A percentile compares a stretch with the other conserved stretches of the same genome.
Evolutionary conservation across 2,113 vertebrate genomes (phyloP).

Genomic region (Melanerpes formicivorus): DNA sequence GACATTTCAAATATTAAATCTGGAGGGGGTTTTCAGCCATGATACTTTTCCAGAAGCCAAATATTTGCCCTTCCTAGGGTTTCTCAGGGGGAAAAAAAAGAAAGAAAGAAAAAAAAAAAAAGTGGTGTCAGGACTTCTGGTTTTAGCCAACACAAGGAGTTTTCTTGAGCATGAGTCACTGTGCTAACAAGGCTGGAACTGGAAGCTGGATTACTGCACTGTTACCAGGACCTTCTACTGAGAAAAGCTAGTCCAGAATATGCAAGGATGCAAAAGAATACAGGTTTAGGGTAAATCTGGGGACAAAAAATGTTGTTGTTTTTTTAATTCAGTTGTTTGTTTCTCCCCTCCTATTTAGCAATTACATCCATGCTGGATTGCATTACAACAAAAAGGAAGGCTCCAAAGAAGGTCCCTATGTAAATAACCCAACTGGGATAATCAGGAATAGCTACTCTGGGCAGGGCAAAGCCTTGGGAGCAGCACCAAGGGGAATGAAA

Average conservation of each 20-base stretch:
- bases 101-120: no score
- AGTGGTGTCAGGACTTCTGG: not conserved
- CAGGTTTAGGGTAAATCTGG: not conserved
- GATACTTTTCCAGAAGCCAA: not conserved
- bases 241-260: not conserved
- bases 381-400: not conserved
- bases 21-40: not conserved
- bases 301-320: not conserved
- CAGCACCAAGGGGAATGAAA: not conserved
- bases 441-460: not conserved
- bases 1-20: not conserved
- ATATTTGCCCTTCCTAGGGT: not conserved
- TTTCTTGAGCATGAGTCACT: not conserved
- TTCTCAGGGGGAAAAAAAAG: not conserved
- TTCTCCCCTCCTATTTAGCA: accelerated
- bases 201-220: not conserved
- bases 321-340: not conserved
- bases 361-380: not conserved
- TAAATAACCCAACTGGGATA: not conserved
- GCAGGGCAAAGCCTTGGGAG: not conserved
- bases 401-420: not conserved
- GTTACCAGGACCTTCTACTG: not conserved
- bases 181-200: not conserved
- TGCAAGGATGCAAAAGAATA: not conserved
- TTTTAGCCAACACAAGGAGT: not conserved